Evolutionary conservation across 2,888 invertebrate genomes (phyloP), one percentile per base, ranked within the genome.

Genomic region (Eupithecia vulgata): DNA sequence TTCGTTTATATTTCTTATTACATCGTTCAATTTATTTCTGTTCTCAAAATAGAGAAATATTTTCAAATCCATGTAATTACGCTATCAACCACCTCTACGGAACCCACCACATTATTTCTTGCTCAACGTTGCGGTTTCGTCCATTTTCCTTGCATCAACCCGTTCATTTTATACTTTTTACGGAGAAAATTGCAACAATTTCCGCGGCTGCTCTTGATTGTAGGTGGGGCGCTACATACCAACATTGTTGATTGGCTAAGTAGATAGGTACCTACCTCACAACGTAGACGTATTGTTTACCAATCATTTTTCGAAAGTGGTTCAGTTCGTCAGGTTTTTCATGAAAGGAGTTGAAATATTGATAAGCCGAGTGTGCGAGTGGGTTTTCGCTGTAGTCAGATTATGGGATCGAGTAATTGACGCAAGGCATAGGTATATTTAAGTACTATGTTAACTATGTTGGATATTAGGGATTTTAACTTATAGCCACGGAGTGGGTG

Each of bases 121-220:
- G 65, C 25, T 73, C 62, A 59, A 13, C 59, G 57, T 61, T 42
- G 66, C 61, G 15, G 62, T 61, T 67, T 71, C 65, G 70, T 72
- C 72, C 45, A 57, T 68, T 76, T 74, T 69, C 15, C 66, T 37
- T 70, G 67, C 73, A 64, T 62, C 67, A 68, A 73, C 73, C 72
- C 76, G 52, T 70, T 70, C 67, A 75, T 76, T 78, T 78, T 67
- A 70, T 73, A 72, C 70, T 78, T 78, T 78, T 75, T 72, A 68
- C 40, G 25, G 48, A 21, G 73, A 68, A 76, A 75, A 75, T 73
- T 75, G 73, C 72, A 65, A 67, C 57, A 67, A 57, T 34, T 67
- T 74, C 59, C 61, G 45, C 52, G 67, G 40, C 17, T 21, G 57
- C 40, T 59, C 69, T 45, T 75, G 67, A 70, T 75, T 70, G 72